Conservation (phyloP, 2,113 vertebrate genomes). For the Salvelinus sp. region DNA sequence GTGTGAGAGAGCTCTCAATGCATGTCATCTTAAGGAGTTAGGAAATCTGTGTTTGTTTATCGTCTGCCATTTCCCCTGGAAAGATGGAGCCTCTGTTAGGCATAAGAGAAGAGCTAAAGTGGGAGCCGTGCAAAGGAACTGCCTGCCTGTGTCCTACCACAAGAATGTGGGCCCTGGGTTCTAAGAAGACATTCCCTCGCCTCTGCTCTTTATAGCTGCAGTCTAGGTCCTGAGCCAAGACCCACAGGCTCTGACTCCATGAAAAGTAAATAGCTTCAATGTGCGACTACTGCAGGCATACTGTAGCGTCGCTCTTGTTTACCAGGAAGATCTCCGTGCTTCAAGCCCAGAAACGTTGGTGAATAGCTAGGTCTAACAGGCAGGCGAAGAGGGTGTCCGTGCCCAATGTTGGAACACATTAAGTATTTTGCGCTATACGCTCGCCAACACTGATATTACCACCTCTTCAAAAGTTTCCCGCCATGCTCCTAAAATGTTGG, state of each 20-base stretch:
- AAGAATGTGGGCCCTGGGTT: constrained; percentile 72
- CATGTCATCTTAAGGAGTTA: neutral
- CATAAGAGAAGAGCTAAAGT: constrained; percentile 59
- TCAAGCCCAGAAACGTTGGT: constrained; percentile 40
- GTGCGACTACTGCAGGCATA: constrained; percentile 60
- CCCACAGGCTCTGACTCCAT: constrained; percentile 61
- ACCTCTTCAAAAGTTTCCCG: neutral
- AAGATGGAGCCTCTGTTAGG: constrained; percentile 26
- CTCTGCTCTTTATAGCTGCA: constrained; percentile 70
- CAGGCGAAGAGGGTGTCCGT: no score
- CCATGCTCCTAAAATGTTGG: neutral
- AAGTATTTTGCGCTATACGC: no score
- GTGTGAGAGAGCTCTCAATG: constrained; percentile 3
- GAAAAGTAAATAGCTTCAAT: constrained; percentile 70
- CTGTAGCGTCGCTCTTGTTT: constrained; percentile 38
- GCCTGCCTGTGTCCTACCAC: constrained; percentile 72
- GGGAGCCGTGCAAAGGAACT: constrained; percentile 66
- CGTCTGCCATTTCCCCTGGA: constrained; percentile 9
- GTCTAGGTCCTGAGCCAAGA: constrained; percentile 61
- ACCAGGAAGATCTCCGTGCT: constrained; percentile 43
- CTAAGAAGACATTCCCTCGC: constrained; percentile 71
- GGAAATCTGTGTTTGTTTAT: constrained; percentile 8
- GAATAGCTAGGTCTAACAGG: neutral
- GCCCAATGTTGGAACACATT: no score
- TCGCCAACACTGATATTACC: constrained; percentile 7